Evolutionary conservation across 2,888 invertebrate genomes (phyloP).

Genomic region (Cantharis nigra): DNA sequence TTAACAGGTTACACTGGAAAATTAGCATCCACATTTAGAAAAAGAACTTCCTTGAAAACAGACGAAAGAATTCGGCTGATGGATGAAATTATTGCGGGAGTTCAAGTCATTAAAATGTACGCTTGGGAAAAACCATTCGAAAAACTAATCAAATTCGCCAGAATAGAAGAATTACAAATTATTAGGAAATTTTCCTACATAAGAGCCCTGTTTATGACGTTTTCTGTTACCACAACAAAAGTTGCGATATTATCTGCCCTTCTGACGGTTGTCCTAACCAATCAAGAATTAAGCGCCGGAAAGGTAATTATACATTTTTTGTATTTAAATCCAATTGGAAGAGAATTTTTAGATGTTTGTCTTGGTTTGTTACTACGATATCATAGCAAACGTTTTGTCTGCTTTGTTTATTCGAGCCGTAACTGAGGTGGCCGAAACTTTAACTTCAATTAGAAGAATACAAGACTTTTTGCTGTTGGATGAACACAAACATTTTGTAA

Average conservation of each 20-base stretch:
- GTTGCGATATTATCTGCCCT: constrained; percentile 78
- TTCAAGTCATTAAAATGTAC: constrained; percentile 83
- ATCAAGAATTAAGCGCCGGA: constrained; percentile 71
- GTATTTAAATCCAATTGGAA: not conserved
- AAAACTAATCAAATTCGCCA: constrained; percentile 62
- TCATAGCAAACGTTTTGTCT: constrained; percentile 62
- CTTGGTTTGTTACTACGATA: constrained; percentile 61
- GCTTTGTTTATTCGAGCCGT: constrained; percentile 61
- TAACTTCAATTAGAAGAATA: constrained; percentile 56
- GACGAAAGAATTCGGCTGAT: constrained; percentile 90
- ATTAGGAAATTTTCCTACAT: constrained; percentile 67
- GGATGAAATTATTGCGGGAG: constrained; percentile 92
- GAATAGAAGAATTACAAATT: constrained; percentile 62
- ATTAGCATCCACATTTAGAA: constrained; percentile 68
- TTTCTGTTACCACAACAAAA: constrained; percentile 81
- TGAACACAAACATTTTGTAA: constrained; percentile 42
- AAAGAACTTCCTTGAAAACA: constrained; percentile 81
- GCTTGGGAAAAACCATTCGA: constrained; percentile 76
- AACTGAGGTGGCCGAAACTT: constrained; percentile 56
- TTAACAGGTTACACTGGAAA: constrained; percentile 66
- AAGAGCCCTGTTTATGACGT: constrained; percentile 71
- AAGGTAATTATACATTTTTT: constrained; percentile 56
- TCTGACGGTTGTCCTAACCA: constrained; percentile 68
- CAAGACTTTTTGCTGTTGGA: constrained; percentile 52
- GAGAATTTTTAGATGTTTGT: constrained; percentile 57